phyloP scores from a whole-genome alignment of 2,797 vertebrate genomes.

The Rhincodon typus region DNA sequence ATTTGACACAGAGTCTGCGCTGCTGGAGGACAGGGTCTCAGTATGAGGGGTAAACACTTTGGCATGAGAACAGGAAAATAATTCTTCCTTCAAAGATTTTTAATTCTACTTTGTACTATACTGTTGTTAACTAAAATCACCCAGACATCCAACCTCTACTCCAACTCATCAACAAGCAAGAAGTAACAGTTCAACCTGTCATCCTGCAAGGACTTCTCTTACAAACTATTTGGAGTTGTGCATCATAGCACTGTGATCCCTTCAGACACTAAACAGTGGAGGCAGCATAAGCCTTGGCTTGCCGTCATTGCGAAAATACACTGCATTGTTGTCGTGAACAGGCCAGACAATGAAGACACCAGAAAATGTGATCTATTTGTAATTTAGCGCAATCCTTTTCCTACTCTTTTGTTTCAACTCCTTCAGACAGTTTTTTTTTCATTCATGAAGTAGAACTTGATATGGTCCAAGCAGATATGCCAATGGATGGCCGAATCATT shows the following conservation, averaged over 20 bases:
- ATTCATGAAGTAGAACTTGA: not conserved
- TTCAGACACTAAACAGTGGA: not conserved
- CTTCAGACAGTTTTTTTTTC: not conserved
- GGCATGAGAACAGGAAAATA: no score
- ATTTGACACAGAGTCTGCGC: not conserved
- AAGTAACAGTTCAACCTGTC: not conserved
- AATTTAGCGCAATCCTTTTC: not conserved
- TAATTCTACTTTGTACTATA: not conserved
- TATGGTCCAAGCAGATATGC: not conserved
- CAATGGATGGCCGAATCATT: not conserved
- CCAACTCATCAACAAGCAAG: not conserved
- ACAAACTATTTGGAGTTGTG: not conserved
- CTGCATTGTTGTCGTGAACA: not conserved
- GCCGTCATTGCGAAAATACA: not conserved
- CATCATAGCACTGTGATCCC: not conserved
- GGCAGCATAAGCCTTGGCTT: not conserved
- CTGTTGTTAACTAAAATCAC: not conserved
- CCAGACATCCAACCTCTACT: slow-evolving; percentile 7
- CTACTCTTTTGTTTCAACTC: not conserved
- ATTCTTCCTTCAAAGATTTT: not conserved
- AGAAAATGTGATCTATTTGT: not conserved
- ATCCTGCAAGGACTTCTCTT: not conserved
- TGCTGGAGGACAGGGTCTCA: no score
- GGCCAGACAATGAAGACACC: not conserved
- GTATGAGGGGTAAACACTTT: no score